Evolutionary conservation across 2,113 vertebrate genomes (phyloP), one percentile per base, ranked within the genome.

Genomic region (Herpailurus yagouaroundi): DNA sequence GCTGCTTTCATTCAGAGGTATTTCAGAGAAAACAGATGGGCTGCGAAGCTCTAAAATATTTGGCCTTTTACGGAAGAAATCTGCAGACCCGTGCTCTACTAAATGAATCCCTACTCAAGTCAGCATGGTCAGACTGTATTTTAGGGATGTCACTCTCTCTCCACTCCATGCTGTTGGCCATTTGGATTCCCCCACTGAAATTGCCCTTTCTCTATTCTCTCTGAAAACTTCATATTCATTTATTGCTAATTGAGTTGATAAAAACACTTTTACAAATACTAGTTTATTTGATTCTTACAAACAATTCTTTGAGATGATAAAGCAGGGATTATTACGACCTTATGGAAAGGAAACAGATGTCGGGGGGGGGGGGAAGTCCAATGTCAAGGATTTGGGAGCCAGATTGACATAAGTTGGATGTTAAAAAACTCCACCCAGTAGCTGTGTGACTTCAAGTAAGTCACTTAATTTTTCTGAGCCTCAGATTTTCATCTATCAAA

Each of bases 1-100:
- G 25, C 18, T 89, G 31, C n/a, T 93, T 71, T 77, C 45, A 57
- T 86, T 21, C 31, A 91, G 31, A 82, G 7, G 25, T 92, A 91
- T 93, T 68, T 86, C 60, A 93, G 80, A 91, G 13, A 63, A 31
- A 90, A 95, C 27, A 84, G 41, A 80, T 94, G 55, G 23, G 48
- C 38, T 19, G 19, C 48, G 45, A 91, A 94, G n/a, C n/a, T 14
- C 36, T 83, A 21, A 92, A 63, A 45, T 91, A 79, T 95, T 95
- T 93, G 27, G 21, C 29, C 48, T 15, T 97, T 68, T 52, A 66
- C 10, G 91, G 69, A 16, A 79, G 95, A 84, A 77, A 13, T 27
- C 48, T 95, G 80, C 14, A 38, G 41, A 57, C 3, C n/a, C 38
- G 19, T 94, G 8, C 23, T 55, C 50, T 94, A 14, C 14, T 5